Percentiles rank a stretch among this genome's conserved stretches.
phyloP scores from a whole-genome alignment of 2,797 vertebrate genomes.

The Nyctibius grandis region DNA sequence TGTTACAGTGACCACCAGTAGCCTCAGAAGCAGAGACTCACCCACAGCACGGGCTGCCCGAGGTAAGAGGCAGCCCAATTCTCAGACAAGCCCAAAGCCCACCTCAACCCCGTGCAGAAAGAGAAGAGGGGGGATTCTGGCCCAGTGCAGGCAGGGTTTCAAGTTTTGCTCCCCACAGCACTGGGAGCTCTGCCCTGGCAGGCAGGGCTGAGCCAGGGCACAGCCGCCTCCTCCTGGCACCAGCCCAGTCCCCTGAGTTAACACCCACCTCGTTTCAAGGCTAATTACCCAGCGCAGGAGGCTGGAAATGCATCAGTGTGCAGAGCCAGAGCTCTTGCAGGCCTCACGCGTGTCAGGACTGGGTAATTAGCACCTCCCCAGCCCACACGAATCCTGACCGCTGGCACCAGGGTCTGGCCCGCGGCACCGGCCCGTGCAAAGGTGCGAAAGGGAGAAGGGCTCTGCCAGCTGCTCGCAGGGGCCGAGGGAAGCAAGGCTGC shows the following conservation, averaged over 20 bases:
- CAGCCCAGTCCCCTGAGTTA: neutral
- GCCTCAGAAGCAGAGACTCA: neutral
- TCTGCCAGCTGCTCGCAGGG: neutral
- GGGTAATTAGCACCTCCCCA: slow-evolving; percentile 28
- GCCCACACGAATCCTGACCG: neutral
- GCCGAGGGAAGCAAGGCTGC: neutral
- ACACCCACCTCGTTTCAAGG: slow-evolving; percentile 64
- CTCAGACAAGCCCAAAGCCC: neutral
- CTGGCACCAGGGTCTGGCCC: neutral
- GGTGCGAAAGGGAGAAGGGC: neutral
- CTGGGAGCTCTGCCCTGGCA: neutral
- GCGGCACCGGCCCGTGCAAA: neutral
- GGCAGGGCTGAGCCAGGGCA: neutral
- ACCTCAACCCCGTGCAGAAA: neutral
- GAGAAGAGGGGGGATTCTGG: neutral
- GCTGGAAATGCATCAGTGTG: neutral
- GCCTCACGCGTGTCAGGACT: neutral
- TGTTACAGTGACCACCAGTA: neutral
- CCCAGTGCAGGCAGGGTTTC: neutral
- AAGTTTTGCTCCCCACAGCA: fast-evolving
- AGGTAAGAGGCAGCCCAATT: neutral
- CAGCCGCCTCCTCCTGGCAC: neutral
- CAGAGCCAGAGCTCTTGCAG: neutral
- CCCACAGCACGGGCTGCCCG: neutral
- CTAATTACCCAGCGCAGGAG: slow-evolving; percentile 42